phyloP scores from a whole-genome alignment of 1,140 invertebrate genomes.

The Pseudomyrmex dendroicus region DNA sequence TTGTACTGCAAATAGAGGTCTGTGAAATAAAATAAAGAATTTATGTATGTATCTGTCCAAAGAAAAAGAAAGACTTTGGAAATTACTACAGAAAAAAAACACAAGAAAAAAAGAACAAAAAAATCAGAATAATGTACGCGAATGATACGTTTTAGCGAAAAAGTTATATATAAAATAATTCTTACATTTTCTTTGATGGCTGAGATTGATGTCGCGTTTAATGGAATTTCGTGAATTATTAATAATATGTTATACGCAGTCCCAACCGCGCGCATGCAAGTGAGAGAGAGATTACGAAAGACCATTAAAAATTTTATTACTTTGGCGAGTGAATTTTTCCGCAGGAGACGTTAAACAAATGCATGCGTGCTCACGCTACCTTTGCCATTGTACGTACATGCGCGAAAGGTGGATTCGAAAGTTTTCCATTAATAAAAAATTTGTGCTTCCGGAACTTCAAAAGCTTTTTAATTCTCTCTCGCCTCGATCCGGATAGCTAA shows the following conservation, averaged over 20 bases:
- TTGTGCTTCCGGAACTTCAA: conserved; percentile 65
- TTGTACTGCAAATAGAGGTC: background rate
- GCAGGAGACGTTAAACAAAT: conserved; percentile 39
- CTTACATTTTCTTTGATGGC: background rate
- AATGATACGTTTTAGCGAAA: background rate
- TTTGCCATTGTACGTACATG: conserved; percentile 34
- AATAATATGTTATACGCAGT: conserved; percentile 35
- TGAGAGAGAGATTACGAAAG: background rate
- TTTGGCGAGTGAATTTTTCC: conserved; percentile 45
- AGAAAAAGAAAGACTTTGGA: too few species aligned
- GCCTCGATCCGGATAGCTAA: conserved; percentile 23
- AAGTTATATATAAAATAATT: background rate
- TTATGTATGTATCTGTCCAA: too few species aligned
- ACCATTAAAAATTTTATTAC: conserved; percentile 58
- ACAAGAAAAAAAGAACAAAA: background rate
- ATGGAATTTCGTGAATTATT: conserved; percentile 49
- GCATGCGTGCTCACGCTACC: background rate
- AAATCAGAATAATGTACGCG: background rate
- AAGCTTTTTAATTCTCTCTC: conserved; percentile 74
- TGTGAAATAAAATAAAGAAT: background rate
- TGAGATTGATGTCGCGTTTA: conserved; percentile 32
- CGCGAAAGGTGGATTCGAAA: conserved; percentile 50
- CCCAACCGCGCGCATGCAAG: too few species aligned
- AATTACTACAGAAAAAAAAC: background rate
- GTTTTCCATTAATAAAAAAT: conserved; percentile 65